phyloP scores from a whole-genome alignment of 2,797 vertebrate genomes.

The Anguilla marmorata region DNA sequence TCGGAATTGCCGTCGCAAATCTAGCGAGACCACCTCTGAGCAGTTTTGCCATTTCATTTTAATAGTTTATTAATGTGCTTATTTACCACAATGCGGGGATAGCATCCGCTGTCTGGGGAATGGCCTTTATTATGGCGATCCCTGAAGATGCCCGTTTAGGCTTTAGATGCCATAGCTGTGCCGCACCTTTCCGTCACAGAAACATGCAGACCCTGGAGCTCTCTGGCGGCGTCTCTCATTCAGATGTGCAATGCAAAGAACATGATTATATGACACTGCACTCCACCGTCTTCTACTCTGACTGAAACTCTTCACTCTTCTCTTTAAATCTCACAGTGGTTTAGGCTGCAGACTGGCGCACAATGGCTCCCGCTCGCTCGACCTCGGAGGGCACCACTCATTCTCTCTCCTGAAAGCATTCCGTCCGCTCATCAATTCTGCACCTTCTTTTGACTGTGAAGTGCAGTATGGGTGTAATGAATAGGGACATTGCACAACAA shows the following conservation, averaged over 20 bases:
- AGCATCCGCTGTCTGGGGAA: not conserved
- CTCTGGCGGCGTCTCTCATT: not conserved
- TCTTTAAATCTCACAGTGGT: not conserved
- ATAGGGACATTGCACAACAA: not conserved
- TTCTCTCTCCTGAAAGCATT: not conserved
- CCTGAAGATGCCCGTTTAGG: not conserved
- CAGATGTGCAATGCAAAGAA: not conserved
- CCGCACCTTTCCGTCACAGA: not conserved
- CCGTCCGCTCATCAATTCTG: not conserved
- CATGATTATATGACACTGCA: not conserved
- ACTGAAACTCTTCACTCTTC: not conserved
- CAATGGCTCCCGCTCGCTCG: too few species aligned
- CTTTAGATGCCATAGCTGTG: not conserved
- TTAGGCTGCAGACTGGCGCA: not conserved
- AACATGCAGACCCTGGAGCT: not conserved
- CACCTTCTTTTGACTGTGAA: not conserved
- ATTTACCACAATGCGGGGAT: not conserved
- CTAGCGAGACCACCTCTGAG: not conserved
- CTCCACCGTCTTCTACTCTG: not conserved
- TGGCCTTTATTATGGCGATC: not conserved
- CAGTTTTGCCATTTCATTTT: not conserved
- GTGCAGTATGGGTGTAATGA: not conserved
- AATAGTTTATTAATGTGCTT: constrained; percentile 9
- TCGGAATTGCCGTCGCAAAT: not conserved
- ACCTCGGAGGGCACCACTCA: not conserved